phyloP scores from a whole-genome alignment of 2,888 invertebrate genomes.

The Conops quadrifasciatus region DNA sequence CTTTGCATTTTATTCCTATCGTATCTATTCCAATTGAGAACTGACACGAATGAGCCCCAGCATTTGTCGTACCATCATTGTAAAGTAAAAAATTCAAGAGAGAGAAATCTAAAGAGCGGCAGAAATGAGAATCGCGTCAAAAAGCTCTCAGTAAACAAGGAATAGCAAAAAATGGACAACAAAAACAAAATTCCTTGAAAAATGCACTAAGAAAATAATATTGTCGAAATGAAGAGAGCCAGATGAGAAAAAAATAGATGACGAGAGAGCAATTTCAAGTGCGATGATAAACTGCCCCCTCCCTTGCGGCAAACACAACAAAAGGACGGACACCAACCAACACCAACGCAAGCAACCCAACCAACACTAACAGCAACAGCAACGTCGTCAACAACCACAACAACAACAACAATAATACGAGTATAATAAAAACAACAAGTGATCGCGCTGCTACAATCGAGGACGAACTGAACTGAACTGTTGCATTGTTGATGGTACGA shows the following conservation, averaged over 20 bases:
- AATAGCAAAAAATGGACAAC: not conserved
- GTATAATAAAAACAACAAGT: no score
- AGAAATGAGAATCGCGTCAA: not conserved
- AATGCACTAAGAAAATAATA: no score
- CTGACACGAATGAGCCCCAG: no score
- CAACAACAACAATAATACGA: slow-evolving; percentile 38
- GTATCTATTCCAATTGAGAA: no score
- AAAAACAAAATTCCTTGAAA: no score
- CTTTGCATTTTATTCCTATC: not conserved
- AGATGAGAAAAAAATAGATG: no score
- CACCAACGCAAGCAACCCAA: no score
- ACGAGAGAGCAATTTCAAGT: not conserved
- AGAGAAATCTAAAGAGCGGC: not conserved
- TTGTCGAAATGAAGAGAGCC: no score
- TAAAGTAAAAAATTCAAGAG: slow-evolving; percentile 21
- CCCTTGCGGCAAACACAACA: slow-evolving; percentile 32
- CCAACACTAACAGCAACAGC: slow-evolving; percentile 16
- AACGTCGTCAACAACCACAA: slow-evolving; percentile 41
- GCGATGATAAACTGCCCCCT: slow-evolving; percentile 18
- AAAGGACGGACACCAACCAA: not conserved
- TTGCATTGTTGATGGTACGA: slow-evolving; percentile 63
- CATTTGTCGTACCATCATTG: no score
- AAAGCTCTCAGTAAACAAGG: not conserved
- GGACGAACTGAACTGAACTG: slow-evolving; percentile 51
- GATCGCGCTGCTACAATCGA: slow-evolving; percentile 54